phyloP scores from a whole-genome alignment of 1,140 invertebrate genomes.

The Metopolophium dirhodum region DNA sequence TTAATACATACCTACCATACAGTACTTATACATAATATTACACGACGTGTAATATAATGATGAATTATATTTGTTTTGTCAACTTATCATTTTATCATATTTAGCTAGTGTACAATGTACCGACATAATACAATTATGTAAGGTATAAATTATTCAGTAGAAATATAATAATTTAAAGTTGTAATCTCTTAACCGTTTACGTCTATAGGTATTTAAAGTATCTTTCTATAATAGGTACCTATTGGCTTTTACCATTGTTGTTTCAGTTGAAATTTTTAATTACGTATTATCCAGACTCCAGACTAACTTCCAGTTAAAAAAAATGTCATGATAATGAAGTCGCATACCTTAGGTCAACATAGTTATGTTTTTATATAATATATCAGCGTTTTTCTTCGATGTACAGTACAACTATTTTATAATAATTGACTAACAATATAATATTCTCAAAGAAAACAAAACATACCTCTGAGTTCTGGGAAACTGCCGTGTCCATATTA shows the following conservation, averaged over 20 bases:
- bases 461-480: not conserved
- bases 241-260: too few species aligned
- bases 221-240: too few species aligned
- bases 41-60: not conserved
- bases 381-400: slow-evolving; percentile 1
- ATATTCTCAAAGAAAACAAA: not conserved
- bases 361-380: not conserved
- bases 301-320: too few species aligned
- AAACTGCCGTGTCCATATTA: not conserved
- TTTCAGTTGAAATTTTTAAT: too few species aligned
- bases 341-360: not conserved
- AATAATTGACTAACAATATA: not conserved
- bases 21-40: not conserved
- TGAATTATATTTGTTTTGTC: not conserved
- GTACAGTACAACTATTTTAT: slow-evolving; percentile 16
- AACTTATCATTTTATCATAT: not conserved
- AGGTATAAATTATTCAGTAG: not conserved
- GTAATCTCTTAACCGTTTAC: too few species aligned
- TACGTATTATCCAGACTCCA: too few species aligned
- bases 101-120: not conserved
- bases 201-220: too few species aligned
- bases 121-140: not conserved
- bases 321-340: too few species aligned
- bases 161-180: not conserved
- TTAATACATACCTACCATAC: not conserved